Evolutionary conservation across 2,888 invertebrate genomes (phyloP), one percentile per base, ranked within the genome.

Genomic region (Xanthorhoe spadicearia): DNA sequence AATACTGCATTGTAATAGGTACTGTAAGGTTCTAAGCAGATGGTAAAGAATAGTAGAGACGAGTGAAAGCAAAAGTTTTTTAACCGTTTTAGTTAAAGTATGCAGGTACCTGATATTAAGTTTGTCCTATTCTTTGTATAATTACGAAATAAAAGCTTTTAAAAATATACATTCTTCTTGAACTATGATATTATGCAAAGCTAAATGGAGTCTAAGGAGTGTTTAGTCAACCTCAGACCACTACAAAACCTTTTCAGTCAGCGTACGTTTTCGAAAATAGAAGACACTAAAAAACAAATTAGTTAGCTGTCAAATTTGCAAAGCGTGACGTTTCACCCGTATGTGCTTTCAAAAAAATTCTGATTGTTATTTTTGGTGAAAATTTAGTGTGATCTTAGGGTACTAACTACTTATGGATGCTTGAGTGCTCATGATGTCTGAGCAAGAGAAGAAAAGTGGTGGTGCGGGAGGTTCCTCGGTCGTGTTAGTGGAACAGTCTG

Each of bases 271-370:
- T 90, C 80, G 71, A 90, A 91, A 87, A 83, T 87, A 74, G 90
- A 91, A 90, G 75, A 73, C 67, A 71, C 57, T 61, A 69, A 78
- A 85, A 87, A 87, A 86, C 80, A 85, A 84, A 71, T 80, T 86
- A 85, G 68, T 75, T 76, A 74, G 61, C 71, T 86, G 92, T 90
- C 92, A 89, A 91, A 88, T 89, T 82, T 82, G 78, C 77, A 82
- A 80, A 81, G 78, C 79, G 86, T 89, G 89, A 90, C 89, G 79
- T 88, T 84, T 86, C 76, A 79, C 76, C 76, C 77, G 80, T 82
- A 77, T 83, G 80, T 83, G 83, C 75, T 80, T 83, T 82, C 74
- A 76, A 80, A 85, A 84, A 88, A 86, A 82, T 82, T 79, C 81
- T 80, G 76, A 74, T 78, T 78, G 76, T 74, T 80, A 19, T 82